Base-by-base conservation (phyloP, 2,888 invertebrate species). In the Neoascia interrupta region DNA sequence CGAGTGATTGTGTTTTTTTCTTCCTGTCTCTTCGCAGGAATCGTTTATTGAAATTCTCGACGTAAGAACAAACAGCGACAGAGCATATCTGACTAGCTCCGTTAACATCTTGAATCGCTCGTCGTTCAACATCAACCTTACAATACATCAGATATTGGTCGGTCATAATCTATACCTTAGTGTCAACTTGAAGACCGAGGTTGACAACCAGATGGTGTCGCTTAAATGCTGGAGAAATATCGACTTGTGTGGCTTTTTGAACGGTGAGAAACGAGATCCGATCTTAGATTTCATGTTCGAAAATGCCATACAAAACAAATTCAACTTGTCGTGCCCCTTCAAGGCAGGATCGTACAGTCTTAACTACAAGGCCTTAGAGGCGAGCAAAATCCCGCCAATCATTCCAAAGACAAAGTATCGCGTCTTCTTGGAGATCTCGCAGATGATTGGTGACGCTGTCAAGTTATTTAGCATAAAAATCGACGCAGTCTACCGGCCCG, bases 401-500 rank as follows among this genome's bases (percentile, higher is more conserved):
- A 5, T 72, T 16, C 76, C 76, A 13, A 49, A 21, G 31, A 18
- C 56, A 0, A 70, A 36, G 18, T 76, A 64, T 5, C 15, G 39
- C 34, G 49, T 72, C 8, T 76, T 60, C 5, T 5, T 76, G 6
- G 70, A 76, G 34, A 21, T 70, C 4, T 64, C 70, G 5, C 64
- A 76, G 58, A 76, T 64, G 51, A 26, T 70, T 36, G 75, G 63
- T 8, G 70, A 70, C n/a, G 16, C 49, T 13, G 51, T 54, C 0
- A 70, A 76, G 8, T 16, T 72, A 16, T 45, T 76, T 2, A 76
- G 70, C 15, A 26, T 76, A 5, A 76, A 64, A 41, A 60, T 72
- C 11, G 72, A 76, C 8, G 53, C 70, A 0, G 15, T 26, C 0
- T 76, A 47, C 18, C 8, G 3, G 0, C 6, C 21, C 8, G 5